These are phyloP conservation scores for Mohoua ochrocephala DNA, from an alignment of 2,113 vertebrate species.

Conservation along the genomic window DNA sequence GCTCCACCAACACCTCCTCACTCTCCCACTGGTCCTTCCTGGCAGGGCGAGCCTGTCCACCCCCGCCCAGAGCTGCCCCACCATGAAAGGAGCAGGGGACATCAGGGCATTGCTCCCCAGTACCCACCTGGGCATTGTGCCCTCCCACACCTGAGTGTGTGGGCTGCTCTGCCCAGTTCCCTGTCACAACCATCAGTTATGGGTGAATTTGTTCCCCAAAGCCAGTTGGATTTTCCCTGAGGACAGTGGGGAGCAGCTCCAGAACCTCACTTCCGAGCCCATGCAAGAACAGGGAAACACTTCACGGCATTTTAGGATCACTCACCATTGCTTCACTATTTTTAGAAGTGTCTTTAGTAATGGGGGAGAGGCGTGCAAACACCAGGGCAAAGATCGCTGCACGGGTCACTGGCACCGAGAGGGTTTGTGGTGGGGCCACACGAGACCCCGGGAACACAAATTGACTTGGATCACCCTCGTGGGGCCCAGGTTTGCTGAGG, in stretches of 20 bases:
- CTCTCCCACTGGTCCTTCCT: fast-evolving
- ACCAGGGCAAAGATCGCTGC: neutral
- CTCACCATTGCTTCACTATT: neutral
- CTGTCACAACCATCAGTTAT: neutral
- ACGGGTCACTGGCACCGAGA: fast-evolving
- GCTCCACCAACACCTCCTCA: neutral
- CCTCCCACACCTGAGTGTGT: fast-evolving
- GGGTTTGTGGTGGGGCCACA: neutral
- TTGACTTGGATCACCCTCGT: fast-evolving
- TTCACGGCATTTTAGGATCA: fast-evolving
- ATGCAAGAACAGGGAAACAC: neutral
- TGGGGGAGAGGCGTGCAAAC: neutral
- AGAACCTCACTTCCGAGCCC: neutral
- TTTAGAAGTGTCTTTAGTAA: neutral
- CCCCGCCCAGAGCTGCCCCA: neutral
- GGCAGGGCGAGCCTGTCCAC: fast-evolving
- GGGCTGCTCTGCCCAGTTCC: neutral
- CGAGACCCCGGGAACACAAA: neutral
- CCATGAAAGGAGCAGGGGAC: neutral
- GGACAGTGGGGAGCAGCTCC: neutral
- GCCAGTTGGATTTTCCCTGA: neutral
- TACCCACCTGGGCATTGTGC: neutral
- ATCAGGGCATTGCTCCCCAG: neutral
- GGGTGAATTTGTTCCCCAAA: neutral
- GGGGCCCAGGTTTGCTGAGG: neutral